These are phyloP conservation scores for Atherinomorus stipes DNA, from an alignment of 2,113 vertebrate species.

Conservation along the genomic window DNA sequence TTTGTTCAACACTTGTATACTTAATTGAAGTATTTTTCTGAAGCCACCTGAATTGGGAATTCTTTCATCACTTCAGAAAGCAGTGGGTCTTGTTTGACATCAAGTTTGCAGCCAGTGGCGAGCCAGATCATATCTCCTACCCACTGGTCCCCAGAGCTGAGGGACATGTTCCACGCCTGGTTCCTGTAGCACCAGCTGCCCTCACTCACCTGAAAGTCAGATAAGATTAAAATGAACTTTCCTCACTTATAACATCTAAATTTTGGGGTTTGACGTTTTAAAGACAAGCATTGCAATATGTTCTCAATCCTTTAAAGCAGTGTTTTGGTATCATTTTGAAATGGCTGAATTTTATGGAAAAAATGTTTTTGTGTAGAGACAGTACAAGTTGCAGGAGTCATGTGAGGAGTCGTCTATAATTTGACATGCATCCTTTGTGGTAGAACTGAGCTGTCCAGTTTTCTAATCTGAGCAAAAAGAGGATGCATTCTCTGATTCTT, in stretches of 20 bases:
- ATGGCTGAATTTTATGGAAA: neutral
- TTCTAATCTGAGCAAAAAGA: too few relatives aligned
- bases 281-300: too few relatives aligned
- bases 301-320: too few relatives aligned
- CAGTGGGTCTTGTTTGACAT: constrained; percentile 79
- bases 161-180: constrained; percentile 76
- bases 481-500: too few relatives aligned
- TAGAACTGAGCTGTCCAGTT: too few relatives aligned
- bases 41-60: constrained; percentile 80
- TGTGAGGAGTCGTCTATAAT: too few relatives aligned
- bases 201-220: constrained; percentile 72
- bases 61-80: constrained; percentile 77
- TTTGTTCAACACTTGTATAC: neutral
- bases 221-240: neutral
- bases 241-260: too few relatives aligned
- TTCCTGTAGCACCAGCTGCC: constrained; percentile 81
- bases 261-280: too few relatives aligned
- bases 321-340: neutral
- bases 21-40: neutral
- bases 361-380: too few relatives aligned
- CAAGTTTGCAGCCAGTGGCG: constrained; percentile 84
- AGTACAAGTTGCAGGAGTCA: too few relatives aligned
- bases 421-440: too few relatives aligned
- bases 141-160: constrained; percentile 74
- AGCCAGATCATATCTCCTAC: constrained; percentile 83